Base-by-base conservation (phyloP, 1,140 invertebrate species). In the Drosophila melanica region DNA sequence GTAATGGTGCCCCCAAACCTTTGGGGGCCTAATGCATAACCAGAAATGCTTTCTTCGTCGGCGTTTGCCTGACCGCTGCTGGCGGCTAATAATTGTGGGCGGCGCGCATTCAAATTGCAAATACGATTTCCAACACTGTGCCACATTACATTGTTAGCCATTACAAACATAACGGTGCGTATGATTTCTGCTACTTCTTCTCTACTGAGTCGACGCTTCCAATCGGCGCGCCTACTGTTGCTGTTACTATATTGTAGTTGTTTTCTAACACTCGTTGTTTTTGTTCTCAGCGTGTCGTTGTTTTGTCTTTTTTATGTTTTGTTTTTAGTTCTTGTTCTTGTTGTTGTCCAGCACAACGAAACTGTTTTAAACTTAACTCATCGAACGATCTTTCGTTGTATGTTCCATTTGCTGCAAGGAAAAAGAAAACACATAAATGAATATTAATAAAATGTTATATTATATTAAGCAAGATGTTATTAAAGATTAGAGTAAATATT, bases 61-160 rank as follows among this genome's bases (percentile, higher is more conserved):
- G 48, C 60, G 62, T 73, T 74, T 80, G 71, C 84, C 78, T 82
- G 78, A 74, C 75, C 71, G 62, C 70, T 78, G 59, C 68, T 81
- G 62, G 70, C 73, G 75, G 67, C 47, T 68, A 57, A 55, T 90
- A 89, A 79, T 54, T 69, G 68, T 68, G 66, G 57, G 64, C 54
- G 76, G 82, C 75, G 69, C 66, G 62, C 79, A 86, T 78, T 89
- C 59, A 89, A 90, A 77, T 90, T 89, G 77, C 85, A 80, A 75
- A 62, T 76, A 85, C 80, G 86, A 71, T 89, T 75, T 87, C 72
- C 84, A 89, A 87, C 82, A 87, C 79, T 87, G 77, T 86, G 76
- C 81, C 80, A 87, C 90, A 91, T 91, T 86, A 90, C 90, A 91
- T 91, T 91, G 77, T 91, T 77, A 87, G 90, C 91, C 91, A 92